Conservation (phyloP, 2,113 vertebrate genomes). For the Carassius gibelio region DNA sequence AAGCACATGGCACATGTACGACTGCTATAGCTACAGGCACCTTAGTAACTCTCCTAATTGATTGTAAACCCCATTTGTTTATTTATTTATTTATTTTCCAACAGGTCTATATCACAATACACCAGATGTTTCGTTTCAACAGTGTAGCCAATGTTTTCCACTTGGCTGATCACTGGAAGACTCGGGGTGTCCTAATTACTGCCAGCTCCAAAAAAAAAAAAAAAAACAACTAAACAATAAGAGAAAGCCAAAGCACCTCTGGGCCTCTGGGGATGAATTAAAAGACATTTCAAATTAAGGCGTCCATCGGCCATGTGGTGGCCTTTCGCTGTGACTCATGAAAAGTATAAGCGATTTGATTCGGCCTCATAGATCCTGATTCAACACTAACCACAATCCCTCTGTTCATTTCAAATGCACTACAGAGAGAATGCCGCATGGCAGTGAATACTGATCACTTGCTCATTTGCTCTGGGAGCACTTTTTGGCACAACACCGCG, state of each 20-base stretch:
- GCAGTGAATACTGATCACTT: constrained; percentile 53
- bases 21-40: constrained; percentile 25
- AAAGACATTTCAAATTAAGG: constrained; percentile 41
- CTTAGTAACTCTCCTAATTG: constrained; percentile 49
- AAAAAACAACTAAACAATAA: not conserved
- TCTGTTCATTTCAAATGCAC: constrained; percentile 50
- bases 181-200: constrained; percentile 51
- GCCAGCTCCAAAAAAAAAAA: not conserved
- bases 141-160: constrained; percentile 51
- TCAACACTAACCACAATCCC: constrained; percentile 28
- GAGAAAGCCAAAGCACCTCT: not conserved
- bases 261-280: constrained; percentile 34
- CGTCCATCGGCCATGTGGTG: constrained; percentile 21
- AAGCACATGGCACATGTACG: constrained; percentile 1
- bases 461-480: constrained; percentile 54
- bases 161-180: constrained; percentile 49
- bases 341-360: constrained; percentile 47
- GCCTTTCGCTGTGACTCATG: constrained; percentile 46
- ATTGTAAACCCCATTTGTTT: constrained; percentile 48
- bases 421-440: constrained; percentile 49
- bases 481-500: constrained; percentile 53
- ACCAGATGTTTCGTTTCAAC: constrained; percentile 56
- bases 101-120: constrained; percentile 46
- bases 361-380: constrained; percentile 23
- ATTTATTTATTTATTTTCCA: constrained; percentile 49